phyloP scores from a whole-genome alignment of 2,888 invertebrate genomes.

The Lutraria lutraria region DNA sequence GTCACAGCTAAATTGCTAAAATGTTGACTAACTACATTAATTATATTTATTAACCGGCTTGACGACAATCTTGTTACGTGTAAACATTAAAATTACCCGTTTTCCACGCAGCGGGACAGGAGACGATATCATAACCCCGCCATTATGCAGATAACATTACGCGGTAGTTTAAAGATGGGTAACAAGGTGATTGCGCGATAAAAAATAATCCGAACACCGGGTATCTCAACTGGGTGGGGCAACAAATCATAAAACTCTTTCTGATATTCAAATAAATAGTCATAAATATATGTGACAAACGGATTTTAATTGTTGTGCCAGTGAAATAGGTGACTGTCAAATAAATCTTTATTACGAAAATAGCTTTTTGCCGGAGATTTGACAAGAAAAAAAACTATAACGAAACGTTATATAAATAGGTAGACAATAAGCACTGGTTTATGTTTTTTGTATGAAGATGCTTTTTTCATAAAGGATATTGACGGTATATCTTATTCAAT shows the following conservation, averaged over 20 bases:
- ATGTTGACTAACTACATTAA: not conserved
- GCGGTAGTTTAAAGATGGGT: constrained; percentile 6
- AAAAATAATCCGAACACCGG: constrained; percentile 33
- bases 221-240: not conserved
- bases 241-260: constrained; percentile 21
- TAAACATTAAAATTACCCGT: constrained; percentile 15
- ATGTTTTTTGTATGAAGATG: too few species aligned
- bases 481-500: too few species aligned
- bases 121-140: constrained; percentile 31
- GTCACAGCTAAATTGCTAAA: not conserved
- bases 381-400: too few species aligned
- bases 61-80: constrained; percentile 5
- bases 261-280: constrained; percentile 36
- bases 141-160: constrained; percentile 39
- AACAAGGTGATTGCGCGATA: constrained; percentile 39
- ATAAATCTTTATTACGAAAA: constrained; percentile 31
- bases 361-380: not conserved
- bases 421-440: too few species aligned
- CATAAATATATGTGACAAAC: constrained; percentile 34
- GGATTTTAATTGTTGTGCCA: constrained; percentile 15
- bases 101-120: constrained; percentile 32
- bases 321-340: constrained; percentile 47
- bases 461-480: too few species aligned
- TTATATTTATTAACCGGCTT: not conserved
- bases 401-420: too few species aligned